Evolutionary conservation across 2,113 vertebrate species (phyloP).

Genomic region (Capreolus pygargus): DNA sequence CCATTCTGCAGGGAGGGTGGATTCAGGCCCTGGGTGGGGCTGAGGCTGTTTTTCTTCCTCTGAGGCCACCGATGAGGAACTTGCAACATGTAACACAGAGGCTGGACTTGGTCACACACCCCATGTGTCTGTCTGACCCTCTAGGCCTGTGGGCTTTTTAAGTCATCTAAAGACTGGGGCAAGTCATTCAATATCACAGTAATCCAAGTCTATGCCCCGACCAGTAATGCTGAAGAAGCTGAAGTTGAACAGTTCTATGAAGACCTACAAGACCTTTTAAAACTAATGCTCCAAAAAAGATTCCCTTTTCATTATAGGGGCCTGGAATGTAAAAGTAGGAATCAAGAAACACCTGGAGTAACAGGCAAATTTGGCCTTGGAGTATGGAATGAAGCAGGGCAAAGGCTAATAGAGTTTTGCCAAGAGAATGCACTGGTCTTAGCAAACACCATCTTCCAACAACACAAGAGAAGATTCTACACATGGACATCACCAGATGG

Average conservation of each 20-base stretch:
- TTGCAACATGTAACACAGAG: background rate
- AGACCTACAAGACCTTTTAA: background rate
- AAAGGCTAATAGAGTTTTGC: no score
- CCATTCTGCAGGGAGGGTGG: background rate
- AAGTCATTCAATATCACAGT: background rate
- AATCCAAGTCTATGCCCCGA: background rate
- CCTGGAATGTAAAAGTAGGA: background rate
- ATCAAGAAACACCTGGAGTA: background rate
- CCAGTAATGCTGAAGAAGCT: background rate
- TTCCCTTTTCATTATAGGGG: background rate
- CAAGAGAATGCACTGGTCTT: rapidly evolving
- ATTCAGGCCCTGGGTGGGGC: background rate
- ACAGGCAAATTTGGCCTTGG: background rate
- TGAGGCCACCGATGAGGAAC: background rate
- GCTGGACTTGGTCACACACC: background rate
- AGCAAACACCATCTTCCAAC: no score
- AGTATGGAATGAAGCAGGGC: background rate
- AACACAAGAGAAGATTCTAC: no score
- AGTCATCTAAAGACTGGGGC: background rate
- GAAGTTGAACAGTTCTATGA: background rate
- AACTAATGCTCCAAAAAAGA: rapidly evolving
- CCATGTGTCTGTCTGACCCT: background rate
- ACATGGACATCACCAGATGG: no score
- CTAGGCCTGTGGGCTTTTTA: background rate
- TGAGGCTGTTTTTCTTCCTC: background rate